phyloP scores from a whole-genome alignment of 2,888 invertebrate genomes.

The Agrochola lychnidis region DNA sequence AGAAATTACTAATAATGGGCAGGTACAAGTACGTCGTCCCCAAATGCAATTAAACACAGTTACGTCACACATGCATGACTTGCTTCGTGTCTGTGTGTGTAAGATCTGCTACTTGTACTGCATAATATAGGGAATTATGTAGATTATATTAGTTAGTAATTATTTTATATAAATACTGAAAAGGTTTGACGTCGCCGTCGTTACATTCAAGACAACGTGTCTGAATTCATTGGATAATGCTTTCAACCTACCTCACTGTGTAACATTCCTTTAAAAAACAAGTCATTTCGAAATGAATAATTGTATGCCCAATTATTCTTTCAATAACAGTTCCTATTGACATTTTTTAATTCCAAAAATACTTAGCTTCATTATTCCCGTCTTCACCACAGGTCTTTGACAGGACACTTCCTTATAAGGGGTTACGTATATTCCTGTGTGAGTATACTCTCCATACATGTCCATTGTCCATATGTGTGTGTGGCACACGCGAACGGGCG shows the following conservation, averaged over 20 bases:
- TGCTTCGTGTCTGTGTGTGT: constrained; percentile 34
- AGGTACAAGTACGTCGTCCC: constrained; percentile 64
- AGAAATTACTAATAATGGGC: constrained; percentile 51
- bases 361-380: background rate
- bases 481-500: constrained; percentile 71
- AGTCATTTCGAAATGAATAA: background rate
- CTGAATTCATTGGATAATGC: background rate
- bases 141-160: background rate
- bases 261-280: background rate
- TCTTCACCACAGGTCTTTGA: constrained; percentile 20
- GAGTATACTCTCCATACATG: background rate
- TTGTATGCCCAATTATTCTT: background rate
- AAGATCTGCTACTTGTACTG: background rate
- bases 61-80: constrained; percentile 59
- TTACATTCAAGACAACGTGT: background rate
- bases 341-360: background rate
- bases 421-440: constrained; percentile 36
- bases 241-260: background rate
- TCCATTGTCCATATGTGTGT: constrained; percentile 38
- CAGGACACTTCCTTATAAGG: constrained; percentile 49
- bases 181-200: background rate
- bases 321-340: background rate
- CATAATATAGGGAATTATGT: background rate
- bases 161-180: background rate
- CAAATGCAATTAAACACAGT: constrained; percentile 81